Evolutionary conservation across 2,888 invertebrate genomes (phyloP).

Genomic region (Anthrax anthrax): DNA sequence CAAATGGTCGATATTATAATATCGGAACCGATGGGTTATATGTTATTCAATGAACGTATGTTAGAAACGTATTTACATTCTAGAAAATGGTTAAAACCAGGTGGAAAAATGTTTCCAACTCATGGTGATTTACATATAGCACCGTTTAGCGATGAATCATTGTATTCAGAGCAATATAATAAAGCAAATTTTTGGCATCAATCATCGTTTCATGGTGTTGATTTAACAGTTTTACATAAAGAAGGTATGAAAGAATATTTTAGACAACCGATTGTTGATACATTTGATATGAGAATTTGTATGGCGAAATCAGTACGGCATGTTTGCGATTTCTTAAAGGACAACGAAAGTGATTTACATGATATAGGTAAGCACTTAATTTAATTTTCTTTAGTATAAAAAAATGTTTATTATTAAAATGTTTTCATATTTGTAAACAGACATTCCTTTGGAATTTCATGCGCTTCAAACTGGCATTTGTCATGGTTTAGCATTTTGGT

Average conservation of each 20-base stretch:
- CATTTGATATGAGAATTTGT: slow-evolving; percentile 95
- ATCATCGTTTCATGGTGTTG: slow-evolving; percentile 94
- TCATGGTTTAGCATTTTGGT: slow-evolving; percentile 98
- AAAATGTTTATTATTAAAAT: neutral
- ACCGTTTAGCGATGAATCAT: slow-evolving; percentile 92
- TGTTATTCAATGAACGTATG: slow-evolving; percentile 99
- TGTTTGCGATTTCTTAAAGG: slow-evolving; percentile 84
- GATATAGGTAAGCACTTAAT: slow-evolving; percentile 48
- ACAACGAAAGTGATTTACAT: slow-evolving; percentile 87
- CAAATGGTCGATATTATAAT: slow-evolving; percentile 94
- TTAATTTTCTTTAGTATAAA: neutral
- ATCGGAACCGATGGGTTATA: slow-evolving; percentile 99
- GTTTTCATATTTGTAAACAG: slow-evolving; percentile 25
- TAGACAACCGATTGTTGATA: slow-evolving; percentile 94
- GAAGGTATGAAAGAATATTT: slow-evolving; percentile 96
- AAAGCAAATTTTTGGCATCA: slow-evolving; percentile 99
- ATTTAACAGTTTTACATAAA: slow-evolving; percentile 77
- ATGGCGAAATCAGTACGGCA: slow-evolving; percentile 88
- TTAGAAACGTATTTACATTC: slow-evolving; percentile 96
- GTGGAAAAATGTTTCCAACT: slow-evolving; percentile 94
- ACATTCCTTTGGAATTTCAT: slow-evolving; percentile 88
- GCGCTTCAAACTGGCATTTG: slow-evolving; percentile 85
- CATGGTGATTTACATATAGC: slow-evolving; percentile 94
- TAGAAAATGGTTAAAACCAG: slow-evolving; percentile 89
- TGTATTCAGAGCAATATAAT: slow-evolving; percentile 95